Evolutionary conservation across 2,797 vertebrate genomes (phyloP), one percentile per base, ranked within the genome.

Genomic region (Phalanger gymnotis): DNA sequence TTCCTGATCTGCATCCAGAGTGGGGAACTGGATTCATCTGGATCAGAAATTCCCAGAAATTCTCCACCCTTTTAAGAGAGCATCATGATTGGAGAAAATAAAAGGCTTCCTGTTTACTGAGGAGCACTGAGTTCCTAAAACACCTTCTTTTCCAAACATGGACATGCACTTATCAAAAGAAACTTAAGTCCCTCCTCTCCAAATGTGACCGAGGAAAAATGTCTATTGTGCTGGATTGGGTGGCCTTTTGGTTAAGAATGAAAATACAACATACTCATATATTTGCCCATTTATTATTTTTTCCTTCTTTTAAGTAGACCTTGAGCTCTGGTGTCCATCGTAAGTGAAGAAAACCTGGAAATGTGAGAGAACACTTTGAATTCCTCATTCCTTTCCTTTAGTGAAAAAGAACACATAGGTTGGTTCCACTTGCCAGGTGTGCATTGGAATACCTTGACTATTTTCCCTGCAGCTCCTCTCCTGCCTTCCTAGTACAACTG

Each of bases 301-400:
- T 90, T 92, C 90, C 51, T 53, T 9, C 22, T 81, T 90, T 97
- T 95, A 87, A 97, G 96, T 30, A 97, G 96, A 96, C 57, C 93
- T 34, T 51, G 95, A 92, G 90, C 96, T 34, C 73, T 0, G 96
- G 96, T 96, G 98, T 93, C 94, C 96, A 96, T 96, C 56, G 54
- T 94, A 52, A 91, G 91, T 96, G 92, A 96, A 94, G 96, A 98
- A 97, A 93, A 92, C 96, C 96, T 96, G 96, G 47, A 96, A 96
- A 96, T 87, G 96, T 0, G 93, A 98, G 96, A 96, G 66, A 96
- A 66, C 0, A 91, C 95, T 94, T 94, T 92, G 81, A 96, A 96
- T 89, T 95, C 95, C 89, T 97, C 92, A 94, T 87, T 93, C 94
- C 53, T 97, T 98, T 95, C 96, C 96, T 96, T 96, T 58, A 54